Evolutionary conservation across 2,797 vertebrate genomes (phyloP), one percentile per base, ranked within the genome.

Genomic region (Pogoniulus pusillus): DNA sequence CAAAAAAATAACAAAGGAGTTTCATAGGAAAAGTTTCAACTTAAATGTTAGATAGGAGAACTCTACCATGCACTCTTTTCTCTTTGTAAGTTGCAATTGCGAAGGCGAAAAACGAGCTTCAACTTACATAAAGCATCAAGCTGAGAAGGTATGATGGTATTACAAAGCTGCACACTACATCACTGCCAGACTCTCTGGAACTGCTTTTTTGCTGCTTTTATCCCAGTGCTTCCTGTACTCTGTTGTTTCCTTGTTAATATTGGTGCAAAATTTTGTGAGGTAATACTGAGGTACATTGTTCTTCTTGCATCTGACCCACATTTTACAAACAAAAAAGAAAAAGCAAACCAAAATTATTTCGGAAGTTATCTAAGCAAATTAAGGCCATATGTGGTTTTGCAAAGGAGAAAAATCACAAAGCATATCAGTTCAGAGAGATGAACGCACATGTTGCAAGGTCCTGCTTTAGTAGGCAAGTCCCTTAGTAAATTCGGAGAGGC

Each of bases 191-290:
- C 16, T 47, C 17, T 85, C 32, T 72, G 47, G 30, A 87, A 19
- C 51, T 81, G 41, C 12, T 89, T 84, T 82, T 90, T 91, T 90
- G 27, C 47, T 90, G 27, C 89, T 96, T 94, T 47, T 87, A 53
- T 81, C 78, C 39, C 73, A 63, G 16, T 59, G 34, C 49, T 93
- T 18, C 26, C n/a, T 85, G 41, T 85, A 47, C 12, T 16, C 29
- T 60, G n/a, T 10, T 19, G 86, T 76, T 86, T 47, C 4, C 74
- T 79, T 76, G 32, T 16, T 62, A 34, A 34, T 15, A 11, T 30
- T 45, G 22, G 7, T 78, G 11, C 4, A 88, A 84, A 79, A 76
- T 70, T 93, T 88, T 76, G 27, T 60, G 26, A 88, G n/a, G 29
- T 49, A 68, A 26, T 66, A 82, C 35, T 68, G 55, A 90, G 19